Evolutionary conservation across 2,888 invertebrate species (phyloP).

Genomic region (Ditula angustiorana): DNA sequence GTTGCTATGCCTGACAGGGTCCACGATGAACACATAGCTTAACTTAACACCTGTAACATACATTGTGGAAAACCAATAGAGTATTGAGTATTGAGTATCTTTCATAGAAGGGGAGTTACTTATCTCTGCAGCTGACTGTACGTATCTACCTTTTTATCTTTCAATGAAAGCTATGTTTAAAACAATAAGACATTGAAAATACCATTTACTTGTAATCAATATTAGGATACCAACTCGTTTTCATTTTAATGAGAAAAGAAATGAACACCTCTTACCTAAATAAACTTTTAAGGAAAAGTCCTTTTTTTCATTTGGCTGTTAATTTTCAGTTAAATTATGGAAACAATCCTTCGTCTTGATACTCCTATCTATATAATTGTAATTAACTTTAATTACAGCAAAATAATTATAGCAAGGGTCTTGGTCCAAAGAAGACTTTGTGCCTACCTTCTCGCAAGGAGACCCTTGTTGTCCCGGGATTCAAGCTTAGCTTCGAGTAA

Average conservation of each 20-base stretch:
- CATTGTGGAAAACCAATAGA: no score
- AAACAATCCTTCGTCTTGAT: conserved; percentile 10
- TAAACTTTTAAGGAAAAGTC: conserved; percentile 8
- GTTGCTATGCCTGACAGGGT: no score
- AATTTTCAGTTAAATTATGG: conserved; percentile 7
- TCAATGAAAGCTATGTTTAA: neutral
- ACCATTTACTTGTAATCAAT: neutral
- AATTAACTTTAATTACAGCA: neutral
- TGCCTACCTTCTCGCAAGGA: no score
- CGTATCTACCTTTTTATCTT: neutral
- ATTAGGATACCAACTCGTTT: neutral
- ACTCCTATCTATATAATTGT: conserved; percentile 2
- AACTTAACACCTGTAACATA: no score
- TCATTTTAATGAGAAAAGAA: conserved; percentile 10
- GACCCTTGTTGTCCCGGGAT: no score
- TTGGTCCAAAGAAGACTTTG: neutral
- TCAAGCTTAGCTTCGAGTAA: no score
- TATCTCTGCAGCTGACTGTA: no score
- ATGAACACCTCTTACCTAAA: conserved; percentile 6
- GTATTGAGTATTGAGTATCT: no score
- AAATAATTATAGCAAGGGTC: neutral
- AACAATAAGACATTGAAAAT: neutral
- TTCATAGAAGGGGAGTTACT: no score
- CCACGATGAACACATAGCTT: no score
- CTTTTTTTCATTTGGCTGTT: conserved; percentile 3